phyloP scores from a whole-genome alignment of 2,113 vertebrate genomes.

The Arothron firmamentum region DNA sequence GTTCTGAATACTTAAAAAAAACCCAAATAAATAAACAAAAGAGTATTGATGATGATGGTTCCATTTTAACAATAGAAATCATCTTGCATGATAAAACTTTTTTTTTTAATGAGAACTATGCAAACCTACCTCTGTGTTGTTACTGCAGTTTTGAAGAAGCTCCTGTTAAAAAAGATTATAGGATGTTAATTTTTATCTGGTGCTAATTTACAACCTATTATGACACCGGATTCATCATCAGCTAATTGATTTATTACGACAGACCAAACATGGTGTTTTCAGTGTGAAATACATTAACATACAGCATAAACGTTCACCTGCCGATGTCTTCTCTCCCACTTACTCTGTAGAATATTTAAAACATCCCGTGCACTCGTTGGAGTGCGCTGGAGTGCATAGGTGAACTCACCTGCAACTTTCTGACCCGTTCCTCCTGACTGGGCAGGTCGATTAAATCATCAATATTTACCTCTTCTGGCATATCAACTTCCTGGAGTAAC shows the following conservation, averaged over 20 bases:
- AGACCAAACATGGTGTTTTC: no score
- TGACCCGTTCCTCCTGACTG: slow-evolving; percentile 72
- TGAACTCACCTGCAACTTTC: slow-evolving; percentile 74
- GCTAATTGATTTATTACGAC: no score
- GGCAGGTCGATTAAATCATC: slow-evolving; percentile 81
- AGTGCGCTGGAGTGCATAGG: rapidly evolving
- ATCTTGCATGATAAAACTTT: background rate
- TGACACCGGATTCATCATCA: no score
- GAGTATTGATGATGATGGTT: no score
- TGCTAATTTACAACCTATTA: background rate
- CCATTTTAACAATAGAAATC: no score
- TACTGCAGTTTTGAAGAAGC: slow-evolving; percentile 73
- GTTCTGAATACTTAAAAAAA: no score
- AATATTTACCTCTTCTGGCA: slow-evolving; percentile 87
- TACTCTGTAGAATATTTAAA: no score
- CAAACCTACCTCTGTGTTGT: slow-evolving; percentile 76
- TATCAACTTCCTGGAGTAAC: slow-evolving; percentile 73
- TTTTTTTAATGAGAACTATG: background rate
- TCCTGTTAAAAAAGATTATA: slow-evolving; percentile 62
- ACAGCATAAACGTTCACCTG: no score
- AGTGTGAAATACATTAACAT: no score
- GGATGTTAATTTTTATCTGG: background rate
- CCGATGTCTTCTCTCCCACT: no score
- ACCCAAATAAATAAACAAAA: no score
- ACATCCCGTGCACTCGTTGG: background rate